A percentile compares a stretch with the other conserved stretches of the same genome.
phyloP scores from a whole-genome alignment of 2,888 invertebrate genomes.

The Phragmatobia fuliginosa region DNA sequence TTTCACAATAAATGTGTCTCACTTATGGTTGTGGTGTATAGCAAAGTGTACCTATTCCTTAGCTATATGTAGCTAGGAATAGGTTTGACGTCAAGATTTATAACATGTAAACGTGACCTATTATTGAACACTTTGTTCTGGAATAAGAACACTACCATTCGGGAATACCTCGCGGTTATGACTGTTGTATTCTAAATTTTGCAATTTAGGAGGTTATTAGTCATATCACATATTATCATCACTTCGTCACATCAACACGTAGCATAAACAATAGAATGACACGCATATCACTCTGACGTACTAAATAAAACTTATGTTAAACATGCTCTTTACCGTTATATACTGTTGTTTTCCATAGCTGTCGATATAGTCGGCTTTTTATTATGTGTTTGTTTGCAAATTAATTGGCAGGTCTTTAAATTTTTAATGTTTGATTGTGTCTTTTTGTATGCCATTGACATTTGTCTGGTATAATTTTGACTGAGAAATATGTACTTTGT shows the following conservation, averaged over 20 bases:
- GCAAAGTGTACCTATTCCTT: background rate
- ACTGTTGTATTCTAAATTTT: constrained; percentile 10
- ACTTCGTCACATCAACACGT: constrained; percentile 1
- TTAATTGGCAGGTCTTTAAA: constrained; percentile 23
- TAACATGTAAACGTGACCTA: background rate
- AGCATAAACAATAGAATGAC: constrained; percentile 21
- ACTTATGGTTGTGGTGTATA: too few species aligned
- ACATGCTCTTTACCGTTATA: constrained; percentile 27
- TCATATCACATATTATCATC: constrained; percentile 16
- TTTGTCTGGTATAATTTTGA: background rate
- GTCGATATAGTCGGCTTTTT: constrained; percentile 28
- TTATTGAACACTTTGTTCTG: background rate
- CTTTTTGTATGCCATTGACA: constrained; percentile 14
- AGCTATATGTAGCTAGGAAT: background rate
- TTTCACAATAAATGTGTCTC: background rate
- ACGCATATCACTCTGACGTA: constrained; percentile 18
- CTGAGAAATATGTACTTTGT: background rate
- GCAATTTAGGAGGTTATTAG: constrained; percentile 16
- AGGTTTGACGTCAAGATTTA: background rate
- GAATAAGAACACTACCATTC: background rate
- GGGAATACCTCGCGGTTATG: constrained; percentile 18
- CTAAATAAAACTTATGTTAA: constrained; percentile 25
- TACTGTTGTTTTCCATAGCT: constrained; percentile 35
- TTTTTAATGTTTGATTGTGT: constrained; percentile 20
- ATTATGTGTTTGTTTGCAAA: constrained; percentile 48